Base-by-base conservation (phyloP, 1,140 invertebrate species). In the Drosophila nannoptera region DNA sequence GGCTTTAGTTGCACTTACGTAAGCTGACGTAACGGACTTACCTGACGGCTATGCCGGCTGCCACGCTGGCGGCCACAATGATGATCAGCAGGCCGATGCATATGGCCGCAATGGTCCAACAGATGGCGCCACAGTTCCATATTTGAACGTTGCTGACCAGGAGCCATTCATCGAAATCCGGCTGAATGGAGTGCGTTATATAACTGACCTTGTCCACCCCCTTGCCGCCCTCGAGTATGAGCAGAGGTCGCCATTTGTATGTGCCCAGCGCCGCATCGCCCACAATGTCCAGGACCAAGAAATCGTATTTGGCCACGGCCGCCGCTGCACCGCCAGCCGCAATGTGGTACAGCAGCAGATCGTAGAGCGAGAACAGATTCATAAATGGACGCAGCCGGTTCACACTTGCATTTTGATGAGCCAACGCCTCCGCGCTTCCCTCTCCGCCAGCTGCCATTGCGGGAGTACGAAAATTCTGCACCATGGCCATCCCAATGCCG, bases 121-220 rank as follows among this genome's bases (percentile, higher is more conserved):
- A 89, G 60, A 88, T 77, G 54, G 87, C 78, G 16, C 88, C 88
- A 52, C 88, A 89, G 12, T 86, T 74, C 86, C 86, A 86, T 53
- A 88, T 67, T 60, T 87, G 81, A 29, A 76, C 70, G 33, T 73
- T 87, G 69, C 80, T 87, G 16, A 81, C 74, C 64, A 87, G 38
- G 16, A 89, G 66, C 88, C 88, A 89, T 72, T 89, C 84, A 55
- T 88, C 74, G 60, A 87, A 89, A 36, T 78, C 87, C 5, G 88
- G 88, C 29, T 87, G 75, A 43, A 89, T 67, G 50, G 86, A 88
- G 75, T 89, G 87, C 36, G 87, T 78, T 31, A 84, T 87, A 56
- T 87, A 89, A 33, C 65, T 60, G 12, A 63, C 61, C 32, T 14
- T 43, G 14, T 5, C 55, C 31, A 64, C 58, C 9, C 9, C 45